A percentile compares a stretch with the other conserved stretches of the same genome.
Conservation (phyloP, 2,797 vertebrate genomes). For the Gambusia yucatana region DNA sequence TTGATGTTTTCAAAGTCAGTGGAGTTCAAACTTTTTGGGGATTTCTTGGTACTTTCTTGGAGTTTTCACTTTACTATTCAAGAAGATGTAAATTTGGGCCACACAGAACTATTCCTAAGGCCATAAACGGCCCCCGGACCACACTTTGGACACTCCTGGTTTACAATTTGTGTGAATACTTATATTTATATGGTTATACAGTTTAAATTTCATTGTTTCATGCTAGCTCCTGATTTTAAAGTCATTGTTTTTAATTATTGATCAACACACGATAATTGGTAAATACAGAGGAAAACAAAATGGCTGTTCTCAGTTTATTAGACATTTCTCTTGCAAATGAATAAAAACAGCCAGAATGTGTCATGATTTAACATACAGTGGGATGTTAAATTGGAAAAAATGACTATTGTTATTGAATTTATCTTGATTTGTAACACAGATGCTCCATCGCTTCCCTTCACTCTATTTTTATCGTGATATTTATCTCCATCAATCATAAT, state of each 20-base stretch:
- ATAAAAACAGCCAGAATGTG: background rate
- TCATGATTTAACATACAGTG: background rate
- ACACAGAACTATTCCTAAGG: background rate
- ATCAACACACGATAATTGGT: background rate
- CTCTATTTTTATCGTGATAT: background rate
- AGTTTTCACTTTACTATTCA: background rate
- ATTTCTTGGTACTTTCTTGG: background rate
- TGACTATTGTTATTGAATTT: background rate
- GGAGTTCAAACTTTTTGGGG: background rate
- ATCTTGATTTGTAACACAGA: background rate
- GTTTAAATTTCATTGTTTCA: background rate
- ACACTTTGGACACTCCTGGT: background rate
- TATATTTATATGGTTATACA: background rate
- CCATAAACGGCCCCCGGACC: background rate
- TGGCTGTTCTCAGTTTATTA: background rate
- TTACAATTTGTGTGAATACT: background rate
- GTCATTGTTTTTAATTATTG: background rate
- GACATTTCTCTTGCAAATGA: background rate
- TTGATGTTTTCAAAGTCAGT: background rate
- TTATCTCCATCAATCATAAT: background rate
- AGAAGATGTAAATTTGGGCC: background rate
- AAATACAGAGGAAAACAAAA: background rate
- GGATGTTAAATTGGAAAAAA: background rate
- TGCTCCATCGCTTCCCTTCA: background rate
- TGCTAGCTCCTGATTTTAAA: background rate